Evolutionary conservation across 2,797 vertebrate genomes (phyloP).

Genomic region (Brachyalestes nurse): DNA sequence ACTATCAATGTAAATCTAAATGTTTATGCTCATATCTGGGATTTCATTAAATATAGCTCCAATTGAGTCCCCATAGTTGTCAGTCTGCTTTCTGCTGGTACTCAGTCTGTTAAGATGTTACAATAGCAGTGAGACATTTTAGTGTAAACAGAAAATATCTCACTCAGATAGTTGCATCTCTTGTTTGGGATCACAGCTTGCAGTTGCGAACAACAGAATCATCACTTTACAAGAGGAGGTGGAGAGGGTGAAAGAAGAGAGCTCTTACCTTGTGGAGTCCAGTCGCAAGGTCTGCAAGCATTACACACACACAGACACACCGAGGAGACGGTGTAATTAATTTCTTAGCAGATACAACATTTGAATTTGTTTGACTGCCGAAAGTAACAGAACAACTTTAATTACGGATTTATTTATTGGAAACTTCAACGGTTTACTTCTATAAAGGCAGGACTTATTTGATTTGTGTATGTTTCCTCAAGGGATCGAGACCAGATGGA

Average conservation of each 20-base stretch:
- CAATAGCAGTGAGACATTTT: not conserved
- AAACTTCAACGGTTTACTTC: not conserved
- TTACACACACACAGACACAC: not conserved
- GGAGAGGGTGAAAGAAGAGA: slow-evolving; percentile 93
- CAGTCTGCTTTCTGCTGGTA: not conserved
- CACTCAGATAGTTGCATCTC: not conserved
- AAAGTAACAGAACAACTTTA: not conserved
- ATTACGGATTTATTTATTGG: not conserved
- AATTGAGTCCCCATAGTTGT: not conserved
- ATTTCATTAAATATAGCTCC: not conserved
- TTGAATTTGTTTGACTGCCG: not conserved
- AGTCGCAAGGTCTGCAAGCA: slow-evolving; percentile 81
- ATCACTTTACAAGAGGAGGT: slow-evolving; percentile 97
- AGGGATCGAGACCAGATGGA: slow-evolving; percentile 86
- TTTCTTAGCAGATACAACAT: not conserved
- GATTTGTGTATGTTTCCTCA: slow-evolving; percentile 8
- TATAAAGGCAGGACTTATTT: not conserved
- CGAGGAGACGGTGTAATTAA: not conserved
- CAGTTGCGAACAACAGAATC: slow-evolving; percentile 97
- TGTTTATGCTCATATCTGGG: not conserved
- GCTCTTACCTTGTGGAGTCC: slow-evolving; percentile 89
- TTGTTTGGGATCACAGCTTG: slow-evolving; percentile 79
- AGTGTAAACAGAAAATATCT: not conserved
- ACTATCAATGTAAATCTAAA: not conserved
- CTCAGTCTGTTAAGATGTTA: not conserved